Evolutionary conservation across 2,113 vertebrate species (phyloP), one percentile per base, ranked within the genome.

Genomic region (Trogon melanurus): DNA sequence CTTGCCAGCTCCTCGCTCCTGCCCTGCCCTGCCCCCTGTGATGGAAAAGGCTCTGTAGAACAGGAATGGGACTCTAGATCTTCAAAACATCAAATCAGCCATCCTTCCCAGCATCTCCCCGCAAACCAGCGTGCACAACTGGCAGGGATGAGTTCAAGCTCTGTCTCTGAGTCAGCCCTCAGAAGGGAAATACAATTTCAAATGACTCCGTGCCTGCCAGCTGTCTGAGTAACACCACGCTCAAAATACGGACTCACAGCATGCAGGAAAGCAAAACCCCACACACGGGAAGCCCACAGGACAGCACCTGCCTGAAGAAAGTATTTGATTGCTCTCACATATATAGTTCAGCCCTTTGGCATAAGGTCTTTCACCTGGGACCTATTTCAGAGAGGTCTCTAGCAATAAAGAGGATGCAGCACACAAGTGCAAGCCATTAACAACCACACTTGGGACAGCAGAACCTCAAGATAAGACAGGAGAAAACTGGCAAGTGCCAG

Each of bases 401-500:
- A 41, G 14, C 5, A 34, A 53, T 18, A 48, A 51, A 54, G 27
- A 44, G 17, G 36, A 87, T 21, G 21, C 34, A 69, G 58, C 54
- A 61, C 26, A 27, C 17, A 48, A 48, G 51, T 4, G 9, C 18
- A 53, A 48, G 38, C 25, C 32, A 26, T 14, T 47, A 60, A 83
- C 14, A 91, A 34, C 79, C 79, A 45, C 13, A 45, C 16, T 1
- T 15, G 19, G 22, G 56, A 62, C n/a, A 62, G 25, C 21, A 72
- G 34, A 71, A 72, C 57, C 11, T 75, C 0, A 0, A 50, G 44
- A 44, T 5, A 21, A 0, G 11, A 76, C 27, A 72, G 23, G 15
- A 66, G 66, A 69, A 91, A 93, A 64, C 15, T 13, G 23, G 7
- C 10, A 6, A 48, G 16, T 26, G 16, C 26, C 16, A 8, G 15